Conservation (phyloP, 2,113 vertebrate genomes). For the Podilymbus podiceps region DNA sequence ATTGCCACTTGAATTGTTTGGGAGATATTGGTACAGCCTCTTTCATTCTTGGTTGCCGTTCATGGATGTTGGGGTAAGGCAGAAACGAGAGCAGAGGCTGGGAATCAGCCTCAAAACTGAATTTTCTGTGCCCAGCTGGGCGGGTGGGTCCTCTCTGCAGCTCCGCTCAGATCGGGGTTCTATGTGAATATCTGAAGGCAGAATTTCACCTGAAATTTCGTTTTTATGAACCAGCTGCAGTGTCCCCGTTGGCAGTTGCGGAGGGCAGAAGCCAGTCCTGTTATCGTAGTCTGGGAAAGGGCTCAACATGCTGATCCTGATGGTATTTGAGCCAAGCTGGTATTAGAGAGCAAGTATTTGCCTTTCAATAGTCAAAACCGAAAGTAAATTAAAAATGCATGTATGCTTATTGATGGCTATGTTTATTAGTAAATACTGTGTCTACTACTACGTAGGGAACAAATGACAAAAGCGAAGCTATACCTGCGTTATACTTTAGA, state of each 20-base stretch:
- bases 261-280: neutral
- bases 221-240: neutral
- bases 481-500: neutral
- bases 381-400: neutral
- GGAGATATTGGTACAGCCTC: neutral
- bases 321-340: neutral
- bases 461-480: neutral
- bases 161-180: neutral
- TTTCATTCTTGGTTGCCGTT: neutral
- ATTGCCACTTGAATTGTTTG: neutral
- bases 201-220: neutral
- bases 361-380: neutral
- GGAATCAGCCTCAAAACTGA: neutral
- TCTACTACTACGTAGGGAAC: neutral
- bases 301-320: neutral
- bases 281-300: rapidly evolving
- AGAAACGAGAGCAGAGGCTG: neutral
- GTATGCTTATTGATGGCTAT: neutral
- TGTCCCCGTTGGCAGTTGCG: neutral
- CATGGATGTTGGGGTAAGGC: rapidly evolving
- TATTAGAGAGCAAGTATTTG: neutral
- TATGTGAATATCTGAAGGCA: neutral
- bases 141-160: neutral
- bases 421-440: neutral
- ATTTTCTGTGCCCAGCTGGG: neutral